Evolutionary conservation across 1,140 invertebrate genomes (phyloP).

Genomic region (Vanessa atalanta): DNA sequence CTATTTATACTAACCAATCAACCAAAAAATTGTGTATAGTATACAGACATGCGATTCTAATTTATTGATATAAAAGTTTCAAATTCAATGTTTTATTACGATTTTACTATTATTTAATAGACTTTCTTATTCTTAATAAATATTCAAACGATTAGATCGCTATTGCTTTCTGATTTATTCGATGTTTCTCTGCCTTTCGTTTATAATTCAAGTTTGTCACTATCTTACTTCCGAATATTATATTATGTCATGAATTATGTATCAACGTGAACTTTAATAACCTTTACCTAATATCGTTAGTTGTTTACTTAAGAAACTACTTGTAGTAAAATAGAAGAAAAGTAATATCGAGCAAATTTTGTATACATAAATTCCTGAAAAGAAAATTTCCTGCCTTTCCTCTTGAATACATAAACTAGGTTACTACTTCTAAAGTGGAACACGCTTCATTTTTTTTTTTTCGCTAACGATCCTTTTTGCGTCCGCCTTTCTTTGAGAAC

Average conservation of each 20-base stretch:
- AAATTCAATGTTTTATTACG: not conserved
- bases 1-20: too few species aligned
- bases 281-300: too few species aligned
- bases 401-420: slow-evolving; percentile 28
- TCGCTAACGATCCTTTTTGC: slow-evolving; percentile 12
- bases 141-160: not conserved
- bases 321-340: not conserved
- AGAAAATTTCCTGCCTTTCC: slow-evolving; percentile 10
- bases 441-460: slow-evolving; percentile 12
- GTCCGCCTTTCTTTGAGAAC: not conserved
- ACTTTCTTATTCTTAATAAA: slow-evolving; percentile 19
- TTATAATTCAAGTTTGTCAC: slow-evolving; percentile 28
- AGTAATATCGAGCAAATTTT: not conserved
- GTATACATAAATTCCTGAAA: not conserved
- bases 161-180: slow-evolving; percentile 30
- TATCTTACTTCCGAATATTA: not conserved
- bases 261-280: too few species aligned
- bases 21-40: too few species aligned
- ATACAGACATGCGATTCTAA: too few species aligned
- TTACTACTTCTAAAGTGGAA: slow-evolving; percentile 27
- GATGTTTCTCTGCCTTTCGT: slow-evolving; percentile 2
- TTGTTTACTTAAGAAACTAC: too few species aligned
- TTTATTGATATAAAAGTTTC: too few species aligned
- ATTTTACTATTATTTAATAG: not conserved
- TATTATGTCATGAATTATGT: too few species aligned